phyloP scores from a whole-genome alignment of 2,113 vertebrate genomes.

The Merops nubicus region DNA sequence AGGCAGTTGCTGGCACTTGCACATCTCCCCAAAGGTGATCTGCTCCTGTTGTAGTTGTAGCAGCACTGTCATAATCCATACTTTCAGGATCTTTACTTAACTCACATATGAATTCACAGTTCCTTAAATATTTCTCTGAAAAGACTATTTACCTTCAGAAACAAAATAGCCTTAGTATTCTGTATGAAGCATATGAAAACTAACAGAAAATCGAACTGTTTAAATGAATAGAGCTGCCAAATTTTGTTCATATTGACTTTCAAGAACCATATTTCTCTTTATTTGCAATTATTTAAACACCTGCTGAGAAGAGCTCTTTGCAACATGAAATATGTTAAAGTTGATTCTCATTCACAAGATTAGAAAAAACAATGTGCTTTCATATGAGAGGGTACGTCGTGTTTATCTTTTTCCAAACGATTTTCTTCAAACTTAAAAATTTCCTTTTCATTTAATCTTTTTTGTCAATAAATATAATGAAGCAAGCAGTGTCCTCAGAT shows the following conservation, averaged over 20 bases:
- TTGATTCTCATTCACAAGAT: background rate
- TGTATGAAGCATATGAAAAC: background rate
- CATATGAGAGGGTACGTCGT: background rate
- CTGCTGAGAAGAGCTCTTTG: background rate
- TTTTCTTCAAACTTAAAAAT: background rate
- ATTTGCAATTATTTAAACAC: constrained; percentile 23
- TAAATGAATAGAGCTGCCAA: background rate
- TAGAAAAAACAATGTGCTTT: background rate
- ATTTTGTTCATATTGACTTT: background rate
- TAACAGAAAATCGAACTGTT: background rate
- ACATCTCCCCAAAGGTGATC: background rate
- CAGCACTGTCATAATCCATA: background rate
- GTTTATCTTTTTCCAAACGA: background rate
- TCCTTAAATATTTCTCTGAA: background rate
- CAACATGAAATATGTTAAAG: background rate
- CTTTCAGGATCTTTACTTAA: background rate
- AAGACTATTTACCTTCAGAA: background rate
- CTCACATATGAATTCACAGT: background rate
- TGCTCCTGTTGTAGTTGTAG: background rate
- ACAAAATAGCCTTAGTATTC: background rate
- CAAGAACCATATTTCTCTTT: background rate
- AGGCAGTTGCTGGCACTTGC: background rate
- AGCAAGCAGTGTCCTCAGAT: background rate
- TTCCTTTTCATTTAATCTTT: rapidly evolving
- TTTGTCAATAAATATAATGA: background rate